A percentile compares a stretch with the other conserved stretches of the same genome.
Conservation (phyloP, 2,888 invertebrate species). For the Reticulitermes lucifugus region DNA sequence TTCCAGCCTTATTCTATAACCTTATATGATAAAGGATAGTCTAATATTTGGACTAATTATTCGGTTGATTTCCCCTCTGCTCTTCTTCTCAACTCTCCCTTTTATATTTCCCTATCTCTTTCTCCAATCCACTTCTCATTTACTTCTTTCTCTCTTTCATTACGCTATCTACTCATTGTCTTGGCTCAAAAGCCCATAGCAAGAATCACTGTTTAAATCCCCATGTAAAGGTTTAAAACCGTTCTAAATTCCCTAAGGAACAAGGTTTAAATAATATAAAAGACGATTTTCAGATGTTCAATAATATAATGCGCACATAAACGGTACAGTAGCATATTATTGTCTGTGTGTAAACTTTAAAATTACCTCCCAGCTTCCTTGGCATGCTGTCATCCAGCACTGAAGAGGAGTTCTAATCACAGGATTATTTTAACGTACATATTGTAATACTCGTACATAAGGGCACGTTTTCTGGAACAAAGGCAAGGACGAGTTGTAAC, state of each 20-base stretch:
- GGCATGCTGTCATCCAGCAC: background rate
- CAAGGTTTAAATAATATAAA: slow-evolving; percentile 38
- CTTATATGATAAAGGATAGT: slow-evolving; percentile 53
- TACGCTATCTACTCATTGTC: slow-evolving; percentile 34
- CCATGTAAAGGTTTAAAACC: slow-evolving; percentile 40
- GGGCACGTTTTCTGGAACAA: no score
- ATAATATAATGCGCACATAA: slow-evolving; percentile 28
- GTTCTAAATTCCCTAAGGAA: slow-evolving; percentile 32
- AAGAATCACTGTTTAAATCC: slow-evolving; percentile 42
- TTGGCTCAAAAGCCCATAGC: slow-evolving; percentile 30
- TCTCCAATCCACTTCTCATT: slow-evolving; percentile 2
- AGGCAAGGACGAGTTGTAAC: no score
- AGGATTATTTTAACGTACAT: background rate
- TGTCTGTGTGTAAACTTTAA: slow-evolving; percentile 30
- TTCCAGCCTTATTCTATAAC: slow-evolving; percentile 53
- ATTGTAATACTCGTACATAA: background rate
- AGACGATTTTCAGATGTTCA: slow-evolving; percentile 42
- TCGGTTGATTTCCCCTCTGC: slow-evolving; percentile 54
- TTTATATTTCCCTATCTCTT: slow-evolving; percentile 34
- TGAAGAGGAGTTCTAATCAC: background rate
- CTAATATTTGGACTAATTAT: slow-evolving; percentile 56
- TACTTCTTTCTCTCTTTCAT: slow-evolving; percentile 18
- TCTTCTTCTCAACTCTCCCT: slow-evolving; percentile 25
- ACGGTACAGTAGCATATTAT: slow-evolving; percentile 11
- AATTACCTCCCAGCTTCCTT: background rate